Percentiles rank a stretch among this genome's conserved stretches.
phyloP scores from a whole-genome alignment of 2,113 vertebrate species.

The Charina bottae region DNA sequence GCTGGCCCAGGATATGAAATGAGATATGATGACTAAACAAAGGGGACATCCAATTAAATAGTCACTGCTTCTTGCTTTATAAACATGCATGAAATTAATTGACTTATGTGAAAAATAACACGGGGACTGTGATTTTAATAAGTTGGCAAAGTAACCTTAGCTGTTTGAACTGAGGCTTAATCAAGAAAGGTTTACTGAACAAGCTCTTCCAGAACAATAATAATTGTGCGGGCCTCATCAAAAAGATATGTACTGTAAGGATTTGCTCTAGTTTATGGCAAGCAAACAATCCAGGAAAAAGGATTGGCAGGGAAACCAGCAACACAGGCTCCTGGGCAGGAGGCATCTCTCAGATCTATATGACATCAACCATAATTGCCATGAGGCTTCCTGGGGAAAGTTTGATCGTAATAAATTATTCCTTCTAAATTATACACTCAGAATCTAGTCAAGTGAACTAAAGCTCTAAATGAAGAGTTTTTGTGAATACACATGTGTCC shows the following conservation, averaged over 20 bases:
- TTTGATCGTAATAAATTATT: not conserved
- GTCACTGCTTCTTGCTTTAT: constrained; percentile 23
- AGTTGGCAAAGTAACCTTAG: constrained; percentile 20
- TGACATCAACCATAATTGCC: not conserved
- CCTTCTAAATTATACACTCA: not conserved
- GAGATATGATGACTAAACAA: constrained; percentile 47
- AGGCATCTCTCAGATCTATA: not conserved
- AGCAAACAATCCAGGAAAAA: not conserved
- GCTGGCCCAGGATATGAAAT: constrained; percentile 2
- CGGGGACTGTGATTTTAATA: constrained; percentile 47
- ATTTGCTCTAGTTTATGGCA: not conserved
- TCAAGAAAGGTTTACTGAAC: constrained; percentile 37
- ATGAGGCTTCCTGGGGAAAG: not conserved
- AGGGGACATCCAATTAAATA: constrained; percentile 42
- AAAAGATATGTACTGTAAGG: not conserved
- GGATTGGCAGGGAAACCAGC: not conserved
- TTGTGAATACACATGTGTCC: not conserved
- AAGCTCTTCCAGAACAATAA: constrained; percentile 28
- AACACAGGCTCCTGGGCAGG: not conserved
- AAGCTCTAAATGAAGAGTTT: not conserved
- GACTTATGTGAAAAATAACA: constrained; percentile 20
- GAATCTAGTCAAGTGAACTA: not conserved
- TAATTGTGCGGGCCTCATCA: not conserved
- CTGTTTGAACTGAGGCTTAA: not conserved
- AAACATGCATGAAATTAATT: constrained; percentile 48